Percentiles rank a stretch among this genome's conserved stretches.
Evolutionary conservation across 2,113 vertebrate species (phyloP).

Genomic region (Atlantisia rogersi): DNA sequence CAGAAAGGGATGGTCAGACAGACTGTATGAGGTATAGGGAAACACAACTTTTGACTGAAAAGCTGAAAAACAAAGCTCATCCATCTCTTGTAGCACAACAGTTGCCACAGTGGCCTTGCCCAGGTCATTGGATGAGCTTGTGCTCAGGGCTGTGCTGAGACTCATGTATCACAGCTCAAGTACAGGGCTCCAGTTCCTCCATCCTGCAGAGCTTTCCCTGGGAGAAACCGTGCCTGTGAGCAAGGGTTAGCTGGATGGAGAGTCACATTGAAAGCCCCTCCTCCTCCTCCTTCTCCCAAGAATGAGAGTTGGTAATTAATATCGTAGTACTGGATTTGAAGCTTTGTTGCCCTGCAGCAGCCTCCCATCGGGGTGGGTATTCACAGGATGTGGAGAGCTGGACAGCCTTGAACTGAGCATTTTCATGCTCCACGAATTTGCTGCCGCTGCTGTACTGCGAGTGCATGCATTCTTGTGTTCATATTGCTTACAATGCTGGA

Average conservation of each 20-base stretch:
- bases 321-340: neutral
- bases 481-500: neutral
- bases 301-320: neutral
- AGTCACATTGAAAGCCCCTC: accelerated
- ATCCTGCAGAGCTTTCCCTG: neutral
- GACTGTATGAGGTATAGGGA: neutral
- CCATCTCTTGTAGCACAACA: neutral
- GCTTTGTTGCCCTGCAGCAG: neutral
- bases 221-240: neutral
- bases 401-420: neutral
- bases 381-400: neutral
- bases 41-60: neutral
- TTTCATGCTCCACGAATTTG: neutral
- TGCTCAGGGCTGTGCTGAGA: neutral
- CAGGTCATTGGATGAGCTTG: neutral
- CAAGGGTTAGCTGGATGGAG: neutral
- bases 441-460: neutral
- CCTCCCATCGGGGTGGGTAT: neutral
- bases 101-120: neutral
- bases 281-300: neutral
- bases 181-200: accelerated
- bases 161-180: accelerated
- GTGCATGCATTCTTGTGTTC: neutral
- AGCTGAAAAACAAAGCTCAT: neutral
- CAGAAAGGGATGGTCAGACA: neutral